Percentiles rank a stretch among this genome's conserved stretches.
These are phyloP conservation scores for Lophochroa leadbeateri DNA, from an alignment of 2,113 vertebrate genomes.

Conservation along the genomic window DNA sequence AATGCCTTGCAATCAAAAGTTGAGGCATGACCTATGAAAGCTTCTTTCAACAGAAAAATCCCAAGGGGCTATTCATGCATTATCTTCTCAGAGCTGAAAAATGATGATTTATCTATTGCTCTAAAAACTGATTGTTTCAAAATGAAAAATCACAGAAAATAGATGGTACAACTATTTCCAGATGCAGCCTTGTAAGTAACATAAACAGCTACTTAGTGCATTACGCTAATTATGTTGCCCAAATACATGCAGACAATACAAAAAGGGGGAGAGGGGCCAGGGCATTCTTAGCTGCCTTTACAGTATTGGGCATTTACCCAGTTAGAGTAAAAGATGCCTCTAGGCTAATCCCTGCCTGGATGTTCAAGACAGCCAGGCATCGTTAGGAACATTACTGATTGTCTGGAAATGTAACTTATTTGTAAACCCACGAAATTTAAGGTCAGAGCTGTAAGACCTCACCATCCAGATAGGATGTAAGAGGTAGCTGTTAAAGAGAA, in stretches of 20 bases:
- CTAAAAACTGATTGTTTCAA: not conserved
- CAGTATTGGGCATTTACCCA: not conserved
- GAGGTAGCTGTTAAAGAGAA: not conserved
- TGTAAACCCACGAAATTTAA: not conserved
- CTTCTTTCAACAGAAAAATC: not conserved
- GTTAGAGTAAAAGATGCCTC: not conserved
- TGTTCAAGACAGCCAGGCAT: not conserved
- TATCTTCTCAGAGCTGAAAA: not conserved
- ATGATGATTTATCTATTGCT: not conserved
- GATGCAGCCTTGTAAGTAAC: conserved; percentile 17
- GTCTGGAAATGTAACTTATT: not conserved
- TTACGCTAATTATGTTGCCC: not conserved
- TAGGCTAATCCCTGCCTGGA: not conserved
- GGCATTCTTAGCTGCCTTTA: not conserved
- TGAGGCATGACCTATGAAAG: not conserved
- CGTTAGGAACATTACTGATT: not conserved
- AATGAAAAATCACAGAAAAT: conserved; percentile 2
- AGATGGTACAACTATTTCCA: not conserved
- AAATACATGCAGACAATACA: not conserved
- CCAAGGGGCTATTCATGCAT: not conserved
- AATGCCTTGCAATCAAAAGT: not conserved
- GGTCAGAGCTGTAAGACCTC: not conserved
- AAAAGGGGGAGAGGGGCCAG: not conserved
- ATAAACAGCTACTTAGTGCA: not conserved
- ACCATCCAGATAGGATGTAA: not conserved